phyloP scores from a whole-genome alignment of 2,797 vertebrate species.

The Cuniculus paca region DNA sequence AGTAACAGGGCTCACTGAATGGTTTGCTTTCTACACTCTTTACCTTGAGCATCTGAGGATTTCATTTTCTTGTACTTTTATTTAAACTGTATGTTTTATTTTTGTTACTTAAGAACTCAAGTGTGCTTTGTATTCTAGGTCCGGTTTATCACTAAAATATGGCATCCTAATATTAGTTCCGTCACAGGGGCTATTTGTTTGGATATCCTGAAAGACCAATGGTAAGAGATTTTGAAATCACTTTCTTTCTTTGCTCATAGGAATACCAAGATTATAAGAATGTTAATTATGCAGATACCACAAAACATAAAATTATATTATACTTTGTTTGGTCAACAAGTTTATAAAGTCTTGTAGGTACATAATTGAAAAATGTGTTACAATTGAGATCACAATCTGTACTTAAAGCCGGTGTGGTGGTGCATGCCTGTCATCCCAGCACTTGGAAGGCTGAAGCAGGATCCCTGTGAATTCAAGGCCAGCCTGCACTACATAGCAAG shows the following conservation, averaged over 20 bases:
- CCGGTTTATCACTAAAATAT: slow-evolving; percentile 99
- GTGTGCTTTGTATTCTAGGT: slow-evolving; percentile 91
- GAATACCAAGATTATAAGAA: slow-evolving; percentile 48
- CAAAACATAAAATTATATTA: slow-evolving; percentile 23
- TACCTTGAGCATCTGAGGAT: neutral
- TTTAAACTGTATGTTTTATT: slow-evolving; percentile 62
- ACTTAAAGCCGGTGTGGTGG: neutral
- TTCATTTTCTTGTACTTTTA: slow-evolving; percentile 63
- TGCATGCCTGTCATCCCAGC: neutral
- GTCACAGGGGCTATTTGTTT: slow-evolving; percentile 99
- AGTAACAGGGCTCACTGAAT: neutral
- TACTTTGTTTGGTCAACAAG: slow-evolving; percentile 10
- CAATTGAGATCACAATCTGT: neutral
- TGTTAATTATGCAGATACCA: slow-evolving; percentile 54
- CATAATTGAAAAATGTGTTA: slow-evolving; percentile 45
- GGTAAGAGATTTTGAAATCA: slow-evolving; percentile 91
- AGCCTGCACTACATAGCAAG: neutral
- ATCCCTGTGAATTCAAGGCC: neutral
- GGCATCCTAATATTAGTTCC: slow-evolving; percentile 99
- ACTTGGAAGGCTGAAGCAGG: neutral
- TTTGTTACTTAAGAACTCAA: slow-evolving; percentile 76
- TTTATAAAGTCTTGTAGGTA: slow-evolving; percentile 23
- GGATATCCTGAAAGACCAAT: slow-evolving; percentile 99
- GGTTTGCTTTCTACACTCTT: slow-evolving; percentile 17
- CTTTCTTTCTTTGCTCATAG: slow-evolving; percentile 49